Base-by-base conservation (phyloP, 2,113 vertebrate species). In the Anolis carolinensis region DNA sequence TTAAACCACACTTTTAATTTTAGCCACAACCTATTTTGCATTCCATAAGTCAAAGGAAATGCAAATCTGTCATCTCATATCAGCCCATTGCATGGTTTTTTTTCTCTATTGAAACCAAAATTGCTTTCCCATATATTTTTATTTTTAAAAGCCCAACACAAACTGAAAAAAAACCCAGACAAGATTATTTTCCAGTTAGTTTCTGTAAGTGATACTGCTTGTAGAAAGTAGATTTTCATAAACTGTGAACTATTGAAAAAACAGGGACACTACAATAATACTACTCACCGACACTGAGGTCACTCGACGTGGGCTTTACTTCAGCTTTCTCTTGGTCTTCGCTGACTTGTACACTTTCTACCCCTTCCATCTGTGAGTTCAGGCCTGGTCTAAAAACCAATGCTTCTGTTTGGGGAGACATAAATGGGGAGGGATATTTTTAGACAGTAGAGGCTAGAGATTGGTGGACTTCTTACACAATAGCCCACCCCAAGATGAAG, bases 211-310 rank as follows among this genome's bases (percentile, higher is more conserved):
- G 10, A 48, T 55, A 75, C 0, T 1, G 20, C 25, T 32, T 3
- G 10, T 7, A 52, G 1, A 5, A 2, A 0, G 20, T 72, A 48
- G 10, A 20, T 0, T 8, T 0, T 0, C 1, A 4, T 59, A 55
- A 27, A 27, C 20, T 0, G 7, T 0, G 52, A 16, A 0, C 14
- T 7, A 39, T 74, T 52, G 2, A 1, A 5, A 55, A 59, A 59
- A 18, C 1, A 1, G 20, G 0, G 9, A 5, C 16, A 20, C 2
- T 20, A 10, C 2, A 2, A 3, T 67, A 1, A 4, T 30, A 1
- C 32, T 63, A 10, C 89, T 92, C 62, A 89, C 72, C 67, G 0
- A 5, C 5, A 2, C 32, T 25, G 14, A 74, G 71, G 1, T 44
- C 85, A 39, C 82, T 44, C 23, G 81, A 68, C 36, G 1, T 25